A percentile compares a stretch with the other conserved stretches of the same genome.
Evolutionary conservation across 2,797 vertebrate genomes (phyloP).

Genomic region (Jordanella pulchra): DNA sequence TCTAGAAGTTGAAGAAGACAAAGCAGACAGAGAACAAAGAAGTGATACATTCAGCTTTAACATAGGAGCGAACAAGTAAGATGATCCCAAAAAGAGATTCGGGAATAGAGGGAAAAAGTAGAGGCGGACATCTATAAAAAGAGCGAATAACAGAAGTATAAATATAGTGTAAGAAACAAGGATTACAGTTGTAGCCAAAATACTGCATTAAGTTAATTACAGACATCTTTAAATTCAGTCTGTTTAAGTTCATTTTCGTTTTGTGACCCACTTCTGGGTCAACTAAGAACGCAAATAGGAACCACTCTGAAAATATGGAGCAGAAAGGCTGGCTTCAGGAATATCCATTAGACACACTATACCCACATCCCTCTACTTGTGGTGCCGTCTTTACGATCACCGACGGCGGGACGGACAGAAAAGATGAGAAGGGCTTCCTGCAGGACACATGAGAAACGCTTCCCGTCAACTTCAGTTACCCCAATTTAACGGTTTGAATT

Average conservation of each 20-base stretch:
- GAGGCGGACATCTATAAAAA: slow-evolving; percentile 5
- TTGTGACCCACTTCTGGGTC: neutral
- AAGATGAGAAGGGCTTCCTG: slow-evolving; percentile 45
- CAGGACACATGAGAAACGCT: slow-evolving; percentile 65
- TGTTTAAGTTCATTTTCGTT: neutral
- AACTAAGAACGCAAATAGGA: slow-evolving; percentile 29
- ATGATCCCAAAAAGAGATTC: neutral
- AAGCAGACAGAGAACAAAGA: neutral
- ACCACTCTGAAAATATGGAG: slow-evolving; percentile 29
- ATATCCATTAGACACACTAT: slow-evolving; percentile 72
- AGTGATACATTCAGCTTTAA: neutral
- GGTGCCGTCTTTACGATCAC: slow-evolving; percentile 74
- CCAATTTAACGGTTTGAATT: slow-evolving; percentile 12
- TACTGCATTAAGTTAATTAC: neutral
- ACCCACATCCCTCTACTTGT: slow-evolving; percentile 38
- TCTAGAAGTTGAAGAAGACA: slow-evolving; percentile 66
- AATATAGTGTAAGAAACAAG: slow-evolving; percentile 12
- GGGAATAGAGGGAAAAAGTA: neutral
- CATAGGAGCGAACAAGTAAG: neutral
- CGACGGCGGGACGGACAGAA: slow-evolving; percentile 68
- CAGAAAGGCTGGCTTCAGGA: slow-evolving; percentile 57
- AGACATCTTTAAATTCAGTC: slow-evolving; percentile 3
- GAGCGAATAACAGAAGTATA: slow-evolving; percentile 5
- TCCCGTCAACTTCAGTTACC: slow-evolving; percentile 63
- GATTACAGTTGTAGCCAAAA: slow-evolving; percentile 3